Conservation (phyloP, 2,797 vertebrate species). For the Enteromius thamalakanensis region DNA sequence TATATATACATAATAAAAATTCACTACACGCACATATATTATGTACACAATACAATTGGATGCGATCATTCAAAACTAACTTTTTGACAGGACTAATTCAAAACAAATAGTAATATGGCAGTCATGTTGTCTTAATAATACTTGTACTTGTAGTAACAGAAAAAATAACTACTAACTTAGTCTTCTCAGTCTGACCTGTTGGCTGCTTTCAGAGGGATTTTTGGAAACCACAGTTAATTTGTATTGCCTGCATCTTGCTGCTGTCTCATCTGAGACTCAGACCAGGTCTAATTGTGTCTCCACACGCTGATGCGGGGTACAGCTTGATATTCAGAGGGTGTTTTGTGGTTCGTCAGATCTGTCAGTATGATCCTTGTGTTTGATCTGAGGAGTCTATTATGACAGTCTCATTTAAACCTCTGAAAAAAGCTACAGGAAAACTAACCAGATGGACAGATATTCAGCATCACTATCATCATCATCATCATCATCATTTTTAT, state of each 20-base stretch:
- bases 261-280: not conserved
- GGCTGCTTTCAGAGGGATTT: not conserved
- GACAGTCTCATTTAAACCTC: not conserved
- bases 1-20: too few species aligned
- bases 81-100: not conserved
- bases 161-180: not conserved
- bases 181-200: not conserved
- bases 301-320: not conserved
- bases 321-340: not conserved
- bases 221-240: not conserved
- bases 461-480: not conserved
- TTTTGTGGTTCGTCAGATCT: conserved; percentile 19
- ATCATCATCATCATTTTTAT: not conserved
- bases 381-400: conserved; percentile 20
- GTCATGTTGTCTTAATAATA: not conserved
- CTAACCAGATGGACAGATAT: not conserved
- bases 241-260: not conserved
- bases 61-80: too few species aligned
- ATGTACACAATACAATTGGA: too few species aligned
- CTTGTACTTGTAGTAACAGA: not conserved
- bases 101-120: not conserved
- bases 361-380: not conserved
- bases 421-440: not conserved
- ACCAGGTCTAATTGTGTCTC: not conserved
- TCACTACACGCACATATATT: too few species aligned